These are phyloP conservation scores for Drosophila arawakana DNA, from an alignment of 1,140 invertebrate species.

Conservation along the genomic window DNA sequence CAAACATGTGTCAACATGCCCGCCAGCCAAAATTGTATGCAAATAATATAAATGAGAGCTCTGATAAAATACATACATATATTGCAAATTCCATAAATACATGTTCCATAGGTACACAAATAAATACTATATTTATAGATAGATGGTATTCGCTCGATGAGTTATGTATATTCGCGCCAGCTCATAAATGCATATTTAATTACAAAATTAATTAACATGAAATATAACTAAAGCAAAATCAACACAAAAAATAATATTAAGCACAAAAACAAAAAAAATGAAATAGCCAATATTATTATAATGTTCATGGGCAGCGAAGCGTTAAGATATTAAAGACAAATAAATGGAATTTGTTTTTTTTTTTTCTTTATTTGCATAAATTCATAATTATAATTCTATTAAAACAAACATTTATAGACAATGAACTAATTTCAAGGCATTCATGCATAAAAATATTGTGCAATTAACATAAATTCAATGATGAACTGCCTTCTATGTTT, in stretches of 20 bases:
- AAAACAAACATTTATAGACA: constrained; percentile 12
- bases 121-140: constrained; percentile 27
- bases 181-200: constrained; percentile 77
- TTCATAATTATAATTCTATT: constrained; percentile 11
- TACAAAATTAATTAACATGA: constrained; percentile 81
- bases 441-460: constrained; percentile 4
- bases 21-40: constrained; percentile 64
- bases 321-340: constrained; percentile 58
- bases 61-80: constrained; percentile 57
- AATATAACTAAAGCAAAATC: constrained; percentile 60
- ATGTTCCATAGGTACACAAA: constrained; percentile 40
- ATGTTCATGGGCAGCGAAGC: constrained; percentile 32
- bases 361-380: constrained; percentile 27
- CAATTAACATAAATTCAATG: constrained; percentile 16
- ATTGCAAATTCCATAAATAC: constrained; percentile 70
- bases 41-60: constrained; percentile 61
- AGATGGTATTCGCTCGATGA: constrained; percentile 53
- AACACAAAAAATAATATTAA: constrained; percentile 12
- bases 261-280: constrained; percentile 29
- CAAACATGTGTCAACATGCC: constrained; percentile 81
- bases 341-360: constrained; percentile 20
- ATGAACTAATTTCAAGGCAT: not conserved
- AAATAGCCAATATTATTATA: constrained; percentile 37
- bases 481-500: not conserved
- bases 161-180: constrained; percentile 62